phyloP scores from a whole-genome alignment of 2,888 invertebrate genomes.

The Cyclophora albipunctata region DNA sequence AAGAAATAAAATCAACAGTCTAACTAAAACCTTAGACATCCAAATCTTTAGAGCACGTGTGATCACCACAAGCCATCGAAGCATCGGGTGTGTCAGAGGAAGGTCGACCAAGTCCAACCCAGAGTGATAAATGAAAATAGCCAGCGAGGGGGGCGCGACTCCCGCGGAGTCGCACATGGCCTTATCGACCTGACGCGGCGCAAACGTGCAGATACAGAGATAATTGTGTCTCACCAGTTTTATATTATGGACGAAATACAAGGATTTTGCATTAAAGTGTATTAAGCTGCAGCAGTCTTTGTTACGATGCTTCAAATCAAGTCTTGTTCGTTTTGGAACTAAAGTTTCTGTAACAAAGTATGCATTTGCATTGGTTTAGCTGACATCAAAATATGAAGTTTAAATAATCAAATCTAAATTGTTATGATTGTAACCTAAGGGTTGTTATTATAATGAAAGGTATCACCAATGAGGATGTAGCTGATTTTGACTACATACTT shows the following conservation, averaged over 20 bases:
- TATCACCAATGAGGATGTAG: too few relatives aligned
- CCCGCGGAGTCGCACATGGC: slow-evolving; percentile 71
- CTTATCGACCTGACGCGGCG: slow-evolving; percentile 52
- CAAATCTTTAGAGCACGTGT: background rate
- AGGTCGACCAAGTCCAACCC: slow-evolving; percentile 37
- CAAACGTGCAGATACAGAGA: slow-evolving; percentile 29
- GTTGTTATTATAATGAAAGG: too few relatives aligned
- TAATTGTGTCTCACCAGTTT: background rate
- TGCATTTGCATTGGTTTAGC: too few relatives aligned
- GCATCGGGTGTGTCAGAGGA: slow-evolving; percentile 19
- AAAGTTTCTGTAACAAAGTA: too few relatives aligned
- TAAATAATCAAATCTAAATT: too few relatives aligned
- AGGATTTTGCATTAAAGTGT: too few relatives aligned
- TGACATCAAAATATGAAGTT: too few relatives aligned
- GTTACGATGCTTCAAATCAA: too few relatives aligned
- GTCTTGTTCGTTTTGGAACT: too few relatives aligned
- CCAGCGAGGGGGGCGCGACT: slow-evolving; percentile 61
- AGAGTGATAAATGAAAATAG: slow-evolving; percentile 71
- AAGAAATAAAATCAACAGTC: background rate
- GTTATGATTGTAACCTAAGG: too few relatives aligned
- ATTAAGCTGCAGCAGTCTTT: too few relatives aligned
- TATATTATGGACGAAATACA: slow-evolving; percentile 1
- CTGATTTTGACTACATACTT: too few relatives aligned
- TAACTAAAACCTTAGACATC: background rate
- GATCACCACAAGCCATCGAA: background rate